Percentiles rank a stretch among this genome's conserved stretches.
Conservation (phyloP, 2,888 invertebrate genomes). For the Drosophila neonasuta region DNA sequence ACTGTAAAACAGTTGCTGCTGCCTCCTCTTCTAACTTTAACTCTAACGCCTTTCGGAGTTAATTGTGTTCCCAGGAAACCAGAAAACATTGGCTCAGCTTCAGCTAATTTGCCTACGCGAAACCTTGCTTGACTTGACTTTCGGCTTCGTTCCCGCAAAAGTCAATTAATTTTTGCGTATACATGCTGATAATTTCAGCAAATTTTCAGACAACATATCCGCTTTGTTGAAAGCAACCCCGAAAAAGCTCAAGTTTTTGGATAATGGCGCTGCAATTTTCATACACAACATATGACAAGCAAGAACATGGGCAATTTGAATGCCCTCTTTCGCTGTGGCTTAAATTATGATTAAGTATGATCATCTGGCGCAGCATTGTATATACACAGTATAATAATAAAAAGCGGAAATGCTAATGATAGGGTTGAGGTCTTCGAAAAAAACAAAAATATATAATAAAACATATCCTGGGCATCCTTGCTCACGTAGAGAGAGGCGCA, state of each 20-base stretch:
- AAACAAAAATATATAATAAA: slow-evolving; percentile 30
- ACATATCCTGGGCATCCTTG: slow-evolving; percentile 53
- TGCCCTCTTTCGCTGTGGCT: slow-evolving; percentile 53
- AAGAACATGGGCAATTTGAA: slow-evolving; percentile 66
- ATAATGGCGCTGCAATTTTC: slow-evolving; percentile 76
- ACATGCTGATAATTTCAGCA: slow-evolving; percentile 63
- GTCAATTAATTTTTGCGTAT: slow-evolving; percentile 72
- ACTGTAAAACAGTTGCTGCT: slow-evolving; percentile 61
- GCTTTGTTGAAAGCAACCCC: slow-evolving; percentile 26
- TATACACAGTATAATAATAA: slow-evolving; percentile 76
- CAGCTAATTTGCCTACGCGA: slow-evolving; percentile 74
- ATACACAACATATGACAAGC: slow-evolving; percentile 63
- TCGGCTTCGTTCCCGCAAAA: slow-evolving; percentile 36
- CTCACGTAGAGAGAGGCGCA: slow-evolving; percentile 47
- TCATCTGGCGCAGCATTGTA: slow-evolving; percentile 59
- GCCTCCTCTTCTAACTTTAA: slow-evolving; percentile 4
- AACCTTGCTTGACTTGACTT: slow-evolving; percentile 23
- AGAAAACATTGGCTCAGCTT: not conserved
- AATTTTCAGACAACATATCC: slow-evolving; percentile 74
- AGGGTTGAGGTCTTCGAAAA: slow-evolving; percentile 67
- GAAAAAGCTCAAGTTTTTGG: slow-evolving; percentile 8
- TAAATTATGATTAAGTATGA: slow-evolving; percentile 80
- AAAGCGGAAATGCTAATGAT: slow-evolving; percentile 83
- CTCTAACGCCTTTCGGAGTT: slow-evolving; percentile 55
- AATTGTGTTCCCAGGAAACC: slow-evolving; percentile 76